phyloP scores from a whole-genome alignment of 2,113 vertebrate species.

The Myiagra hebetior region DNA sequence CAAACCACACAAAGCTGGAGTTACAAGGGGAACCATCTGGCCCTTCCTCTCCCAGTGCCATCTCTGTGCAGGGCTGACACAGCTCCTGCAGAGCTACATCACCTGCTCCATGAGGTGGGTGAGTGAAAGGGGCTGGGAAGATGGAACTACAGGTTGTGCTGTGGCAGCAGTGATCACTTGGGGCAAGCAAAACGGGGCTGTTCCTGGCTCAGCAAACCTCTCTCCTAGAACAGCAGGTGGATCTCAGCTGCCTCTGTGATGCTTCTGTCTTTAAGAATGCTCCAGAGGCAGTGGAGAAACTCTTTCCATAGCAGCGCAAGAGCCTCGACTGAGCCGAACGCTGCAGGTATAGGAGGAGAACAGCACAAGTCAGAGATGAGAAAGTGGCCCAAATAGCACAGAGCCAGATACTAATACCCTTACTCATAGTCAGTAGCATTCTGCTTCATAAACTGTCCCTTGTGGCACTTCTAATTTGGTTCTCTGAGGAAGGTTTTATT shows the following conservation, averaged over 20 bases:
- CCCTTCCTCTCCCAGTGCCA: not conserved
- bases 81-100: not conserved
- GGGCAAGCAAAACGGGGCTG: fast-evolving
- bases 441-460: not conserved
- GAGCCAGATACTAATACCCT: not conserved
- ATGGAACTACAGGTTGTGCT: not conserved
- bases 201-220: not conserved
- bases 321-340: fast-evolving
- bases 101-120: not conserved
- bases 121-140: not conserved
- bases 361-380: not conserved
- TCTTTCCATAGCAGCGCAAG: not conserved
- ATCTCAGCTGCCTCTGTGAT: not conserved
- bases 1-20: not conserved
- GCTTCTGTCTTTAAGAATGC: not conserved
- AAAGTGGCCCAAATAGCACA: not conserved
- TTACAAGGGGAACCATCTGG: not conserved
- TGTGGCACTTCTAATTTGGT: not conserved
- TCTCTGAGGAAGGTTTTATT: slow-evolving; percentile 12
- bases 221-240: not conserved
- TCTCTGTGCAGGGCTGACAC: not conserved
- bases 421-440: slow-evolving; percentile 44
- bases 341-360: not conserved
- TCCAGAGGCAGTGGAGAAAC: not conserved
- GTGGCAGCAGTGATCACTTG: fast-evolving